Conservation (phyloP, 2,113 vertebrate species). For the Protobothrops mucrosquamatus region DNA sequence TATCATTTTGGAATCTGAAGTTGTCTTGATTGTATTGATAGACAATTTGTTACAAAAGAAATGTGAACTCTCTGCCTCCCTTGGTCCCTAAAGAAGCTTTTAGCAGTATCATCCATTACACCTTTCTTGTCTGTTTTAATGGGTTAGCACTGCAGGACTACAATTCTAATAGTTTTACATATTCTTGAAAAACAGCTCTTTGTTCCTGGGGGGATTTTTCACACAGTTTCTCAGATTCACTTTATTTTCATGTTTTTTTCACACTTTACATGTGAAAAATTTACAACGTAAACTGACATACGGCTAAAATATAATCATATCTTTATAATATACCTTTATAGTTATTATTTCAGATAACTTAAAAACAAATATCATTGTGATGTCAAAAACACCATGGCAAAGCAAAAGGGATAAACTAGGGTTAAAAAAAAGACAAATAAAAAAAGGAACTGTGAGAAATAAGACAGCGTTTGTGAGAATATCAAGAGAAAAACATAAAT, state of each 20-base stretch:
- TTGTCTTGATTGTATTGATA: neutral
- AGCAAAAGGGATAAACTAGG: neutral
- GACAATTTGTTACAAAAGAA: neutral
- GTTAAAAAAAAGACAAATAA: neutral
- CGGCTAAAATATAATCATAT: neutral
- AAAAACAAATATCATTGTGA: neutral
- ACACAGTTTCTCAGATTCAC: neutral
- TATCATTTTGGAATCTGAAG: neutral
- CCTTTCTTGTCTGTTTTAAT: neutral
- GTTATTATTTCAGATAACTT: neutral
- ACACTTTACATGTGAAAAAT: neutral
- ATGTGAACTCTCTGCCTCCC: neutral
- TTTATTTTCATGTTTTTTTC: neutral
- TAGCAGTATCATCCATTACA: neutral
- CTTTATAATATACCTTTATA: neutral
- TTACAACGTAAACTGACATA: neutral
- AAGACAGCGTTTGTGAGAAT: neutral
- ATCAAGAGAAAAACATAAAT: neutral
- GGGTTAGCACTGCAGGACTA: neutral
- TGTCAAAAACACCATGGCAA: neutral
- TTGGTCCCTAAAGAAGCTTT: neutral
- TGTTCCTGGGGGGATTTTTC: neutral
- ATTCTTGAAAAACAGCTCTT: neutral
- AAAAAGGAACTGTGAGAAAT: constrained; percentile 17
- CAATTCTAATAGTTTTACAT: neutral